Base-by-base conservation (phyloP, 2,888 invertebrate genomes). In the Pheosia gnoma region DNA sequence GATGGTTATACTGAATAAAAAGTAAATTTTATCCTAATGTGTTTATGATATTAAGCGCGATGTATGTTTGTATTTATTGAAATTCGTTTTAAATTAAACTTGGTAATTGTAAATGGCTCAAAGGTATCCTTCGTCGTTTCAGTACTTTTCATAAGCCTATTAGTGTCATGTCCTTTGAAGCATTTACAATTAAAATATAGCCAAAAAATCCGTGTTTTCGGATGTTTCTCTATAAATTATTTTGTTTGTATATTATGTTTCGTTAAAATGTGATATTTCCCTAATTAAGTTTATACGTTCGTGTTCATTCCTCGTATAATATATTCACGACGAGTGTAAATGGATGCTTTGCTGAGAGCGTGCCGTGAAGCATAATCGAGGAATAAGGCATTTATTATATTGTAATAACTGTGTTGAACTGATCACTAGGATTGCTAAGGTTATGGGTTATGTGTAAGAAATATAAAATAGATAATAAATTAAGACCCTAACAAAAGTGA, bases 211-310 rank as follows among this genome's bases (percentile, higher is more conserved):
- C 45, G 9, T 45, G 45, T 45, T 45, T 10, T 45, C 9, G 45
- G 45, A n/a, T 8, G 43, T 43, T 43, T 47, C 47, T 47, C 47
- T 47, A 47, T 47, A n/a, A 47, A 47, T 47, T 47, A 47, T 47
- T 47, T 76, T 72, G 47, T 51, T 51, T 79, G 77, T 79, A 74
- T 76, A 75, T 78, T 73, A 69, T 76, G 69, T 81, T 82, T 75
- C 70, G 65, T 77, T 75, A 71, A 83, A 78, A 83, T 86, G 87
- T 87, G 87, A 86, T 87, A 87, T 81, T 80, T 80, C 75, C 75
- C 25, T 25, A 25, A 77, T 83, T 76, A 69, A 82, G 64, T 71
- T 63, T 66, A 65, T 78, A 79, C 78, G 71, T 69, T 75, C 76
- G 72, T 77, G 63, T 72, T 75, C 76, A 82, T 83, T 83, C 80